Base-by-base conservation (phyloP, 2,797 vertebrate species). In the Setipinna tenuifilis region DNA sequence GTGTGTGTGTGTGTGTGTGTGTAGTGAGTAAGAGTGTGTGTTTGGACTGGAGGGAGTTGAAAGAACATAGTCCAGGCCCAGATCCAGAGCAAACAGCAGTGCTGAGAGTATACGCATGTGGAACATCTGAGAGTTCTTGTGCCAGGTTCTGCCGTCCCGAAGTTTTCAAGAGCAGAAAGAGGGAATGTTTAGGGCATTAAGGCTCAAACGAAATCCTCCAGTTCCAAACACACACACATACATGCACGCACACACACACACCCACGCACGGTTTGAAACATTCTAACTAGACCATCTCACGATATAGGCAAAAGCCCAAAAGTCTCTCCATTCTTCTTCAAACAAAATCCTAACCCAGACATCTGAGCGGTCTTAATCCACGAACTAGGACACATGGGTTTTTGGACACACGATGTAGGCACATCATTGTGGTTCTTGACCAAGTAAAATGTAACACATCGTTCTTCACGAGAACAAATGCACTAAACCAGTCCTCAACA, bases 31-130 rank as follows among this genome's bases (percentile, higher is more conserved):
- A 61, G 50, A 46, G 54, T 81, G 1, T 90, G 90, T 90, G 88
- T 88, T 88, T 89, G 86, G 82, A 83, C 86, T 85, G 83, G 86
- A 88, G 85, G 75, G 82, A 86, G 88, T 90, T 88, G 87, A 85
- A 90, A 82, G 80, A 88, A 87, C 85, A 86, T 35, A 85, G 84
- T 87, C 82, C 62, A 81, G 88, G 83, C 85, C 78, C 61, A 71
- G 68, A 87, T 89, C 84, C 88, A 85, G 88, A 86, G 83, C 86
- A 91, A 90, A 90, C 84, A 89, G 84, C 78, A 81, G 83, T 81
- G 81, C 85, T 84, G 50, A 54, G 68, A 75, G 31, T 75, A 41
- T 16, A 17, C 35, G 31, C 31, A 28, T 75, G 68, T 41, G 68
- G 68, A 75, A 75, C 68, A 75, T 75, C 68, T 31, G 68, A 35